A percentile compares a stretch with the other conserved stretches of the same genome.
Conservation (phyloP, 2,888 invertebrate species). For the Morpho helenor region DNA sequence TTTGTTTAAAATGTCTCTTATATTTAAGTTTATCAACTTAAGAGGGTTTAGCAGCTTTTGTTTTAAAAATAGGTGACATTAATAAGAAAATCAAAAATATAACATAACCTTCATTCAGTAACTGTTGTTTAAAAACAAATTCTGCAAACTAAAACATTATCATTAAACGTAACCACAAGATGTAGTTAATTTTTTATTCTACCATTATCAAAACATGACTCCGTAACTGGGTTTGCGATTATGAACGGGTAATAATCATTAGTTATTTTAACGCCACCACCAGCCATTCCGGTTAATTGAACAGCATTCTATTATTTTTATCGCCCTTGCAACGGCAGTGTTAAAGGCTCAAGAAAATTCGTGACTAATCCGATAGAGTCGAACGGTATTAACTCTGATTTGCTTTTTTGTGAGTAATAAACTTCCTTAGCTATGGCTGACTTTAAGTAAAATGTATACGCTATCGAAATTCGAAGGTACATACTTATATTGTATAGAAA, state of each 20-base stretch:
- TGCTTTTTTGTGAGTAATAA: slow-evolving; percentile 30
- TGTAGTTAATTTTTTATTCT: background rate
- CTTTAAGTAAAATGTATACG: slow-evolving; percentile 11
- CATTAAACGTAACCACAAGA: background rate
- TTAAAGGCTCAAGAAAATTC: slow-evolving; percentile 33
- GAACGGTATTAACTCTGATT: slow-evolving; percentile 22
- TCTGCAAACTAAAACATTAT: background rate
- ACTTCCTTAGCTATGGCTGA: slow-evolving; percentile 18
- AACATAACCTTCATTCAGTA: too few species aligned
- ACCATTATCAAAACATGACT: background rate
- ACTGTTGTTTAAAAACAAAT: too few species aligned
- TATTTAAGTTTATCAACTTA: too few species aligned
- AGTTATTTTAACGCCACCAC: slow-evolving; percentile 19
- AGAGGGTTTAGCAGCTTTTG: too few species aligned
- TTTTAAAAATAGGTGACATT: too few species aligned
- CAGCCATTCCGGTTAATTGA: slow-evolving; percentile 22
- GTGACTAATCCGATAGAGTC: slow-evolving; percentile 36
- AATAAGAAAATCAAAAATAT: too few species aligned
- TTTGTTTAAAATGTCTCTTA: too few species aligned
- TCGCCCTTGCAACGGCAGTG: slow-evolving; percentile 17
- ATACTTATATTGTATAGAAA: background rate
- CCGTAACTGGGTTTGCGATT: slow-evolving; percentile 14
- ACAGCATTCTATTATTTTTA: slow-evolving; percentile 24
- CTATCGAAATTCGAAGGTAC: background rate
- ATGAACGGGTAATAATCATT: slow-evolving; percentile 17